Percentiles rank a stretch among this genome's conserved stretches.
These are phyloP conservation scores for Patiria miniata DNA, from an alignment of 35 echinoderm and acorn worm species.

Conservation along the genomic window DNA sequence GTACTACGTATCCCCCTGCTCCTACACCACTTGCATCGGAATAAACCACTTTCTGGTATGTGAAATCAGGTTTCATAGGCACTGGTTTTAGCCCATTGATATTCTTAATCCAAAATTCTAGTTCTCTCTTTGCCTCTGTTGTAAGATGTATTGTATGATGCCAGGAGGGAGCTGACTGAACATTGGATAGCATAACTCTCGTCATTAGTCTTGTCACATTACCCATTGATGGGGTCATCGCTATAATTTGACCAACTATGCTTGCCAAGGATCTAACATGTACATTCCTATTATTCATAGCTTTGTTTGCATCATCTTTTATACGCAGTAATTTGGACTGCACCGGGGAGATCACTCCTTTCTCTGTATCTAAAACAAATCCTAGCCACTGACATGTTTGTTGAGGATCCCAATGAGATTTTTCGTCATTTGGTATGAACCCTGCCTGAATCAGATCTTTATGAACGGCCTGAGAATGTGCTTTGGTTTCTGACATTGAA, in stretches of 20 bases:
- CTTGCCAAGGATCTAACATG: not conserved
- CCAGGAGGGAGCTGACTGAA: not conserved
- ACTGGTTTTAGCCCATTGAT: not conserved
- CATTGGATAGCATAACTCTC: not conserved
- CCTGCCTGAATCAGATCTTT: not conserved
- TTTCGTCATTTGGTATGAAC: not conserved
- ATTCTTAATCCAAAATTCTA: not conserved
- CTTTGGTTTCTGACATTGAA: not conserved
- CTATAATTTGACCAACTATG: not conserved
- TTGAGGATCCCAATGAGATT: not conserved
- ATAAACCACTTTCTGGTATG: not conserved
- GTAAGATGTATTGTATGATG: not conserved
- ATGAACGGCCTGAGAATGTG: not conserved
- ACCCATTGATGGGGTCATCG: not conserved
- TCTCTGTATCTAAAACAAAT: not conserved
- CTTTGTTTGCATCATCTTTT: not conserved
- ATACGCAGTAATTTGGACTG: not conserved
- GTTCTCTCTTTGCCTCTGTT: not conserved
- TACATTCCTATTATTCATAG: not conserved
- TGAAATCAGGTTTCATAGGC: not conserved
- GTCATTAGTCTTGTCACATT: not conserved
- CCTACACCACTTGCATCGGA: slow-evolving; percentile 13
- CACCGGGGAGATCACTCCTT: not conserved
- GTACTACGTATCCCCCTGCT: not conserved
- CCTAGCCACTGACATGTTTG: not conserved